Base-by-base conservation (phyloP, 2,888 invertebrate genomes). In the Ophioninae sp. region DNA sequence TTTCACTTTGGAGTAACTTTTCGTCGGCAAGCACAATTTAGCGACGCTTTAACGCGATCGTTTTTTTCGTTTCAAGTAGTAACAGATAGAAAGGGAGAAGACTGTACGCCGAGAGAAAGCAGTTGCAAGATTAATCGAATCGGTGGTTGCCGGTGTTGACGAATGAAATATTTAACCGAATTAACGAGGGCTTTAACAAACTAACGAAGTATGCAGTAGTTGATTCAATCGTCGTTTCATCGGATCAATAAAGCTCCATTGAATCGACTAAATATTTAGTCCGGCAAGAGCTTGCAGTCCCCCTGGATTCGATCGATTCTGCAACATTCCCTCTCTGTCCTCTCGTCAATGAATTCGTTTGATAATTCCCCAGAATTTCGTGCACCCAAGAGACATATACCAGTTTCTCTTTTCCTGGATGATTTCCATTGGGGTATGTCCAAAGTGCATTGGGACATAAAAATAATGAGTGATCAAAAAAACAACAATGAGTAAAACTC, bases 241-340 rank as follows among this genome's bases (percentile, higher is more conserved):
- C 71, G 51, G 37, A 58, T 71, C 51, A n/a, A 37, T 39, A 10
- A n/a, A 37, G 37, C n/a, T 17, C 58, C 20, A 10, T 67, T 71
- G 37, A 58, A n/a, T 71, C 56, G 30, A 58, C n/a, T 71, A 39
- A 71, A 59, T 59, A 59, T 71, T 71, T 59, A 71, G 58, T 39
- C 20, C 20, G 58, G 22, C 39, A 39, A 51, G 17, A 51, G 17
- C 10, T 71, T 20, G 20, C 20, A 2, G 7, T 2, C 56, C 51
- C 10, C 51, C 30, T 30, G 23, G 37, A 69, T 69, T n/a, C 56
- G 10, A 30, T 17, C 10, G 56, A 69, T 69, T 58, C 30, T 17
- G 51, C 7, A 30, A n/a, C 69, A 6, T 9, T 20, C 2, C 58
- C 59, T 20, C 22, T 59, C 59, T 59, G 51, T 51, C 17, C 51